phyloP scores from a whole-genome alignment of 2,113 vertebrate species.

The Cheirogaleus medius region DNA sequence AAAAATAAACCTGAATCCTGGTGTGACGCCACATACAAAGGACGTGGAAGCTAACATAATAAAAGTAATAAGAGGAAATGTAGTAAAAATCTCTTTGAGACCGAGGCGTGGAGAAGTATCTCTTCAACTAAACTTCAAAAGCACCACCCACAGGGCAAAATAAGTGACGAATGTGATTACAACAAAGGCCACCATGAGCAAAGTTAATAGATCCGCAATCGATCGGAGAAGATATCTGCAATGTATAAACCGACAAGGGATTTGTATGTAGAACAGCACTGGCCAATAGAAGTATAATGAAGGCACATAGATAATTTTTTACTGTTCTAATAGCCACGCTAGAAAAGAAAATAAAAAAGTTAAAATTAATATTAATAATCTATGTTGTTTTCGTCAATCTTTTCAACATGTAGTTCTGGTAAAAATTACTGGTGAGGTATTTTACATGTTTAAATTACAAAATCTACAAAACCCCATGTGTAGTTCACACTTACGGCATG shows the following conservation, averaged over 20 bases:
- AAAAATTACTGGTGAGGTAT: neutral
- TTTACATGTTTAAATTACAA: neutral
- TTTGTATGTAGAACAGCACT: neutral
- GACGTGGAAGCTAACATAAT: neutral
- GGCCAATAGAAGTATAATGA: neutral
- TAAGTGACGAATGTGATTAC: neutral
- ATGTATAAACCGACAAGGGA: neutral
- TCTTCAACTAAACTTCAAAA: neutral
- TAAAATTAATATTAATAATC: neutral
- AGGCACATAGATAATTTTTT: neutral
- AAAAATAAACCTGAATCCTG: neutral
- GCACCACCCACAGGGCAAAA: neutral
- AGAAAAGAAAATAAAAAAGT: neutral
- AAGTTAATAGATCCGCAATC: neutral
- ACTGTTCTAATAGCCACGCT: neutral
- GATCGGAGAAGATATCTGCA: too few species aligned
- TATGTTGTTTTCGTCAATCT: neutral
- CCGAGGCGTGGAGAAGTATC: neutral
- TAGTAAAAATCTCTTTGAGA: neutral
- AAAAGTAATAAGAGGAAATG: neutral
- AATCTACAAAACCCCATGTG: neutral
- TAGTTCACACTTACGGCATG: neutral
- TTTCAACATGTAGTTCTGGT: neutral
- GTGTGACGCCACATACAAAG: neutral
- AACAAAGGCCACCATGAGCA: neutral